Percentiles rank a stretch among this genome's conserved stretches.
These are phyloP conservation scores for Drosophila paramelanica DNA, from an alignment of 2,888 invertebrate species.

Conservation along the genomic window DNA sequence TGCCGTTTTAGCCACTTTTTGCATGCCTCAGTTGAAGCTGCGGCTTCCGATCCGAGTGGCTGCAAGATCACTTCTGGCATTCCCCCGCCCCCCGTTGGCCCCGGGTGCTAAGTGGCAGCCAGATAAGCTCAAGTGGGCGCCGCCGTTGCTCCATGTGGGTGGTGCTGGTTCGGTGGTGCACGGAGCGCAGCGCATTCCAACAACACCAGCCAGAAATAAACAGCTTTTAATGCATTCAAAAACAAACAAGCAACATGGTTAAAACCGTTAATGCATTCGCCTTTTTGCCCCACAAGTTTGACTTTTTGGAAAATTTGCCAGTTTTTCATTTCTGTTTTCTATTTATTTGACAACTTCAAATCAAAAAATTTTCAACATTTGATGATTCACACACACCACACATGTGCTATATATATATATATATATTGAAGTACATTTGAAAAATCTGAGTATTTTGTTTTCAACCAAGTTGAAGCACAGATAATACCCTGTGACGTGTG, in stretches of 20 bases:
- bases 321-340: background rate
- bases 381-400: conserved; percentile 44
- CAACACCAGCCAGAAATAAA: conserved; percentile 56
- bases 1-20: conserved; percentile 58
- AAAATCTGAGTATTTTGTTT: conserved; percentile 50
- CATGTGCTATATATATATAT: conserved; percentile 33
- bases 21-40: conserved; percentile 55
- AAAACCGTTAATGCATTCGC: conserved; percentile 53
- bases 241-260: conserved; percentile 5
- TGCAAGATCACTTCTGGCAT: conserved; percentile 33
- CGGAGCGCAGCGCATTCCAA: conserved; percentile 38
- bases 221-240: conserved; percentile 56
- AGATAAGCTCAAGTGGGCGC: conserved; percentile 69
- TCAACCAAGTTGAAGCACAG: conserved; percentile 1
- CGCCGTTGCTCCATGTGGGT: conserved; percentile 43
- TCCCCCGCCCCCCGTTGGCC: background rate
- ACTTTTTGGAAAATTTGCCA: conserved; percentile 4
- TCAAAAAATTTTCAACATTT: conserved; percentile 22
- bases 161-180: conserved; percentile 9
- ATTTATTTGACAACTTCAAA: conserved; percentile 42
- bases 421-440: conserved; percentile 41
- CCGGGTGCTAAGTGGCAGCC: conserved; percentile 39
- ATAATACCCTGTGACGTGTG: conserved; percentile 62
- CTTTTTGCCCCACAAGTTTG: background rate
- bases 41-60: conserved; percentile 18